Conservation (phyloP, 2,797 vertebrate species). For the Amblyopsis hoosieri region DNA sequence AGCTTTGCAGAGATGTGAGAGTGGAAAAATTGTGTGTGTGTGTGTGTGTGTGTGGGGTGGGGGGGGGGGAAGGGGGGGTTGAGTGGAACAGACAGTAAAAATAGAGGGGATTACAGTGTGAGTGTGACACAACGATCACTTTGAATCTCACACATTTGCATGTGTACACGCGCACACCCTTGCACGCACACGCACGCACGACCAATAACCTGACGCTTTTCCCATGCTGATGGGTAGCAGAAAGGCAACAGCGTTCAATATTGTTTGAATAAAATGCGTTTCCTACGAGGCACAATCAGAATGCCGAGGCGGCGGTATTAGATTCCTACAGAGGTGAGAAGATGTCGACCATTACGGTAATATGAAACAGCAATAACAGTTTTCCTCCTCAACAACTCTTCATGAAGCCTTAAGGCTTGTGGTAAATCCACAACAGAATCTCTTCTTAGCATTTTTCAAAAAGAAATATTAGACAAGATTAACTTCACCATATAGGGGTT, state of each 20-base stretch:
- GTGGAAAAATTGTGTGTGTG: not conserved
- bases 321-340: conserved; percentile 28
- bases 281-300: conserved; percentile 36
- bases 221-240: conserved; percentile 2
- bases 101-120: not conserved
- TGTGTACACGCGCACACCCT: not conserved
- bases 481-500: too few species aligned
- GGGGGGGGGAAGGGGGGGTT: not conserved
- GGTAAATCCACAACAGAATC: conserved; percentile 38
- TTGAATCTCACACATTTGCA: not conserved
- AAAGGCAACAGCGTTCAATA: conserved; percentile 17
- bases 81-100: not conserved
- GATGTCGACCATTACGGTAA: conserved; percentile 44
- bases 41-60: not conserved
- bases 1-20: not conserved
- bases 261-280: conserved; percentile 37
- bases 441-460: conserved; percentile 11
- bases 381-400: conserved; percentile 22
- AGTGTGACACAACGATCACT: too few species aligned
- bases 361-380: conserved; percentile 41
- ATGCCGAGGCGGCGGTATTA: conserved; percentile 9
- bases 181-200: not conserved
- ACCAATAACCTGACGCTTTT: not conserved
- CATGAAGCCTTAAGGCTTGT: conserved; percentile 32
- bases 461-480: too few species aligned